Percentiles rank a stretch among this genome's conserved stretches.
phyloP scores from a whole-genome alignment of 1,140 invertebrate species.

The Camponotus floridanus region DNA sequence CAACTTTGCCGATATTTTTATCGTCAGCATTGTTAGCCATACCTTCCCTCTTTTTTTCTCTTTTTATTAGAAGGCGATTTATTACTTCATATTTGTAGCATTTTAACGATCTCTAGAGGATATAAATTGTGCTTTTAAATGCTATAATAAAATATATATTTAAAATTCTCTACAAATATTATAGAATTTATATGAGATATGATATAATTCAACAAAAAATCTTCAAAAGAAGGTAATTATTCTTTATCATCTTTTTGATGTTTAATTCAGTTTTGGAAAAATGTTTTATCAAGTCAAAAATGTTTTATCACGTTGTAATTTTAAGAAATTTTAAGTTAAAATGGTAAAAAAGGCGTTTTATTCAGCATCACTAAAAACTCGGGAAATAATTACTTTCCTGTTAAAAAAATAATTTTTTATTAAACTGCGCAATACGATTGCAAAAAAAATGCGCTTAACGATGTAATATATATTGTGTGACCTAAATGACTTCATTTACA shows the following conservation, averaged over 20 bases:
- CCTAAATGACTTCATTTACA: constrained; percentile 36
- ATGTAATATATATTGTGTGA: constrained; percentile 39
- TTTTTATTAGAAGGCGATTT: background rate
- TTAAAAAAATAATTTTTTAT: too few species aligned
- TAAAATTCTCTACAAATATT: background rate
- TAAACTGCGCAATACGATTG: background rate
- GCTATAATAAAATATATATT: constrained; percentile 7
- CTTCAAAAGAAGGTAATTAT: too few species aligned
- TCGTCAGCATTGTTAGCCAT: background rate
- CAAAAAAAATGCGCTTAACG: background rate
- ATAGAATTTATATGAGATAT: background rate
- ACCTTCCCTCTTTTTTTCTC: background rate
- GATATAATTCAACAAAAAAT: too few species aligned
- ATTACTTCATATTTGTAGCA: background rate
- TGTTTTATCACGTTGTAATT: too few species aligned
- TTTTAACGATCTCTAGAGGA: background rate
- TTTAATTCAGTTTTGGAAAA: too few species aligned
- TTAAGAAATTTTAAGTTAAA: too few species aligned
- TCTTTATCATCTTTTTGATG: too few species aligned
- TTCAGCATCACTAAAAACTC: too few species aligned
- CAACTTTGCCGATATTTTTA: constrained; percentile 44
- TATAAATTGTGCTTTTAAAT: background rate
- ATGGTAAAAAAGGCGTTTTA: too few species aligned
- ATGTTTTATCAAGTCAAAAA: too few species aligned
- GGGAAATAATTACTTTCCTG: too few species aligned